Base-by-base conservation (phyloP, 2,888 invertebrate genomes). In the Amblyjoppa proteus region DNA sequence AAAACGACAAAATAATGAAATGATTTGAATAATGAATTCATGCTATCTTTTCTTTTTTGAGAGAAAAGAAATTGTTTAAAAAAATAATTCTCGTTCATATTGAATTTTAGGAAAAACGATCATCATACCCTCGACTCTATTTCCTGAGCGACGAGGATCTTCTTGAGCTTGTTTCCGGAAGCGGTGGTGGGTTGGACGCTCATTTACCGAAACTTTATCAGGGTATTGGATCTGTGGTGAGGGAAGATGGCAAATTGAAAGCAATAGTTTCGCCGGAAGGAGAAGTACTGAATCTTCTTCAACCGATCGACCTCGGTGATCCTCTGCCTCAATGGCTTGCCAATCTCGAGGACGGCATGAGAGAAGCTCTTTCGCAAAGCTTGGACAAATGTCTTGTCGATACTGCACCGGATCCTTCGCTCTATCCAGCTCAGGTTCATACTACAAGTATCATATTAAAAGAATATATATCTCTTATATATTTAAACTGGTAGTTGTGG, bases 111-210 rank as follows among this genome's bases (percentile, higher is more conserved):
- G 98, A 98, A 89, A 99, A 99, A 94, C 96, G 99, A 58, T 96
- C 97, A 0, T 96, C 97, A 71, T 99, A 99, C 94, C 99, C 99
- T 7, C 95, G 99, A 83, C 97, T 99, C 90, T 98, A 99, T 93
- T 99, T 99, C 93, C 95, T 99, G 87, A 99, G 99, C 84, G 99
- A 99, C 92, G 99, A 99, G 92, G 99, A 99, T 94, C 95, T 99
- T 78, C 94, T 99, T 81, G 99, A 99, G 95, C 96, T 99, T 85
- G 95, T 99, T 64, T 94, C 94, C n/a, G 93, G 92, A 4, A 93
- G 91, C 61, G 90, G 87, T 9, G 90, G 90, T 76, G 92, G 93
- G 4, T 75, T 99, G 93, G 98, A 99, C 94, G 96, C 97, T 0
- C 99, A 99, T 94, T 95, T 99, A 88, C 98, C 98, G 94, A 99